These are phyloP conservation scores for Ascaphus truei DNA, from an alignment of 2,113 vertebrate genomes.

Conservation along the genomic window DNA sequence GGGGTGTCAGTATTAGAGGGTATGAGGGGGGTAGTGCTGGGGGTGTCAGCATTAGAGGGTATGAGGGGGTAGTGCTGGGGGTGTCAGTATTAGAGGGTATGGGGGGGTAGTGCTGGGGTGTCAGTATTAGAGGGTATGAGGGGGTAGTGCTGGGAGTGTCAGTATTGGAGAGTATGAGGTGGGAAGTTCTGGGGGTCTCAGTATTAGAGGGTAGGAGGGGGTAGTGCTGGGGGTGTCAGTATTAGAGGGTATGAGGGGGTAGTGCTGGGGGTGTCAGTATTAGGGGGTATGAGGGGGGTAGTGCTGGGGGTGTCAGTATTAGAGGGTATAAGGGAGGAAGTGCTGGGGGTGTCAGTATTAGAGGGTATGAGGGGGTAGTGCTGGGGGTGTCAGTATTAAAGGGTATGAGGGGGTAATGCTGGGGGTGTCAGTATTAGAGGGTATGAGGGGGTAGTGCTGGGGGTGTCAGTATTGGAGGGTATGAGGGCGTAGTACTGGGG, in stretches of 20 bases:
- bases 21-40: not conserved
- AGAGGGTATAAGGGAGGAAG: not conserved
- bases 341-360: not conserved
- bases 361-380: too few species aligned
- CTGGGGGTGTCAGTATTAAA: not conserved
- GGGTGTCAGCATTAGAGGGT: too few species aligned
- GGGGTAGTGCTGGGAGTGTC: not conserved
- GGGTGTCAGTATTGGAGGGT: not conserved
- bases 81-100: not conserved
- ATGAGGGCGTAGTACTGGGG: not conserved
- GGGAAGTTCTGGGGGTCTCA: not conserved
- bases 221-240: too few species aligned
- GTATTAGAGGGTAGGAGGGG: too few species aligned
- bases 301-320: not conserved
- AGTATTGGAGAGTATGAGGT: not conserved
- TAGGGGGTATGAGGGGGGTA: constrained; percentile 48
- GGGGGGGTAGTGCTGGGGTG: not conserved
- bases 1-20: not conserved
- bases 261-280: not conserved
- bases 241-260: not conserved
- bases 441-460: not conserved
- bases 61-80: not conserved
- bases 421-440: too few species aligned
- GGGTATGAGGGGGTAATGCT: not conserved
- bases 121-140: too few species aligned